A percentile compares a stretch with the other conserved stretches of the same genome.
These are phyloP conservation scores for Ypsolopha scabrella DNA, from an alignment of 2,888 invertebrate species.

Conservation along the genomic window DNA sequence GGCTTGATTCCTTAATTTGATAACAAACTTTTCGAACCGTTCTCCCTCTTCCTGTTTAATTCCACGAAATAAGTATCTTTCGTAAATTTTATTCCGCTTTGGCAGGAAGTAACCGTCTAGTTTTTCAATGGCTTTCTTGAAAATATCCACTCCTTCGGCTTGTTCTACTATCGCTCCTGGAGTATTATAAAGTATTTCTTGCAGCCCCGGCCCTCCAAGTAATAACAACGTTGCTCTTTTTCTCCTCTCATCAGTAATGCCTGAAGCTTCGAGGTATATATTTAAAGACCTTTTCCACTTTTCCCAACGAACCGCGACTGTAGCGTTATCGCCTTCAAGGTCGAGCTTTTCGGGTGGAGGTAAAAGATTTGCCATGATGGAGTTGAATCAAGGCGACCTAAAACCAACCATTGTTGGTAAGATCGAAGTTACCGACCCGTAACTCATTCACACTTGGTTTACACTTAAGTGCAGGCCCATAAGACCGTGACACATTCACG, in stretches of 20 bases:
- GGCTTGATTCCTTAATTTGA: conserved; percentile 21
- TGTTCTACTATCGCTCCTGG: conserved; percentile 13
- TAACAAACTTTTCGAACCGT: conserved; percentile 20
- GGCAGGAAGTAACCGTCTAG: conserved; percentile 17
- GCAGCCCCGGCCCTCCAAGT: conserved; percentile 15
- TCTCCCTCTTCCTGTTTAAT: conserved; percentile 20
- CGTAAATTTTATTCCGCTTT: conserved; percentile 20
- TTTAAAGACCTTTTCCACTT: no score
- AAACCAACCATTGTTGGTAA: neutral
- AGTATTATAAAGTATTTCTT: conserved; percentile 20
- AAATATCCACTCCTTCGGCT: conserved; percentile 4
- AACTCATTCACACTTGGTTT: no score
- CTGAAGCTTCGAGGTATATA: no score
- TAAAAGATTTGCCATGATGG: neutral
- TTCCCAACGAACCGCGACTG: conserved; percentile 20
- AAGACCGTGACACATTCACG: no score
- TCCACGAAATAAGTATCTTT: conserved; percentile 15
- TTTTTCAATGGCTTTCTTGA: conserved; percentile 12
- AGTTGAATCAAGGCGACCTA: neutral
- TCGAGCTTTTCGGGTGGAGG: conserved; percentile 8
- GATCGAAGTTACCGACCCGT: no score
- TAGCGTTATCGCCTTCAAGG: conserved; percentile 17
- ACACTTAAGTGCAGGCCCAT: no score
- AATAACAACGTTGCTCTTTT: conserved; percentile 17
- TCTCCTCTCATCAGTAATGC: no score